These are phyloP conservation scores for Dicrostonyx torquatus DNA, from an alignment of 2,797 vertebrate genomes.

Conservation along the genomic window DNA sequence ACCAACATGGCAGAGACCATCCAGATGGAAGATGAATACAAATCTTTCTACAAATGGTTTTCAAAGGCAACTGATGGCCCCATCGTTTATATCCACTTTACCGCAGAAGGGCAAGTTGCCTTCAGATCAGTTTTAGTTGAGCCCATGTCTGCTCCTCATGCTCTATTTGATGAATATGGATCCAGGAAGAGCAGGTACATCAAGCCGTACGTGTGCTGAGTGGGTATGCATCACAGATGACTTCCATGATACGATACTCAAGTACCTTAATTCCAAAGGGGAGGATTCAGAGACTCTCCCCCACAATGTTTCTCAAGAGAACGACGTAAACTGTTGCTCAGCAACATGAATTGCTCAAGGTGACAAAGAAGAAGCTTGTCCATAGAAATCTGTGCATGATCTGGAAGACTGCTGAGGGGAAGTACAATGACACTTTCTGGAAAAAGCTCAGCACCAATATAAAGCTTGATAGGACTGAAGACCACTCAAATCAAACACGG, in stretches of 20 bases:
- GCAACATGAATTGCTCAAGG: conserved; percentile 98
- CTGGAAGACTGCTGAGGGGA: conserved; percentile 98
- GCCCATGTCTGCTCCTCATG: conserved; percentile 94
- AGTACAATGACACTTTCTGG: conserved; percentile 98
- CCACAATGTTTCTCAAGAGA: conserved; percentile 98
- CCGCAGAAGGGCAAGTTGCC: conserved; percentile 98
- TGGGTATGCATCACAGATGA: conserved; percentile 99
- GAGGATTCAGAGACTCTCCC: conserved; percentile 99
- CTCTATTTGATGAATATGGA: conserved; percentile 98
- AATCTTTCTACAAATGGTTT: conserved; percentile 96
- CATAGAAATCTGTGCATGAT: conserved; percentile 99
- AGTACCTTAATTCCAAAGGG: conserved; percentile 98
- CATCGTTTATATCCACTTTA: conserved; percentile 93
- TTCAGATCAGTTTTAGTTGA: conserved; percentile 98
- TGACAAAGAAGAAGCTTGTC: conserved; percentile 97
- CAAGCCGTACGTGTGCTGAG: conserved; percentile 92
- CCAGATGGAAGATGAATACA: conserved; percentile 98
- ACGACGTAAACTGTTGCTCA: conserved; percentile 87
- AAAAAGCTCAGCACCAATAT: conserved; percentile 99
- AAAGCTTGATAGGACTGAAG: conserved; percentile 98
- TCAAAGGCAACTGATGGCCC: conserved; percentile 93
- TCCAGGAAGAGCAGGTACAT: conserved; percentile 99
- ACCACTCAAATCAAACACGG: conserved; percentile 97
- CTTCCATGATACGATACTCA: conserved; percentile 99
- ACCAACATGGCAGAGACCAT: conserved; percentile 97